phyloP scores from a whole-genome alignment of 2,888 invertebrate genomes.

The Mythimna impura region DNA sequence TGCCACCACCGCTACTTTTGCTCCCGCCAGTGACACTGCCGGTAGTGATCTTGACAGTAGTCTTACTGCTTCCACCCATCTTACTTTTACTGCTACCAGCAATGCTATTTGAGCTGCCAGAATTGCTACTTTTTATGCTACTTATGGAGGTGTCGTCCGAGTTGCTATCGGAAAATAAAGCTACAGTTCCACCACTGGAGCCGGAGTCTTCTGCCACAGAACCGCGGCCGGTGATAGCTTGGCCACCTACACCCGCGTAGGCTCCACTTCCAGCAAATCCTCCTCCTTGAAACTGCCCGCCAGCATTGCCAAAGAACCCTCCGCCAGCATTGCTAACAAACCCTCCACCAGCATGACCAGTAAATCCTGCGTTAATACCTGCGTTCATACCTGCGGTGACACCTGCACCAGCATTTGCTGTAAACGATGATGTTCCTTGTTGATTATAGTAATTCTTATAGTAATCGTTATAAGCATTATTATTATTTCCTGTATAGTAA shows the following conservation, averaged over 20 bases:
- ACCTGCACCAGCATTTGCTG: background rate
- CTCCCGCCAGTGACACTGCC: background rate
- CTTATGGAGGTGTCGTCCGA: background rate
- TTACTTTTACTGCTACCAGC: background rate
- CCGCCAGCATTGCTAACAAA: background rate
- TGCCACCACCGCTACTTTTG: background rate
- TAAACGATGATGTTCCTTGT: background rate
- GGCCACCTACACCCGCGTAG: background rate
- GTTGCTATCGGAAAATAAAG: slow-evolving; percentile 5
- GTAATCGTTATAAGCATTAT: slow-evolving; percentile 20
- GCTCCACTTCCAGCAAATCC: background rate
- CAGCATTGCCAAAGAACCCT: background rate
- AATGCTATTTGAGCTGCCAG: background rate
- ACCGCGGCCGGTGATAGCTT: background rate
- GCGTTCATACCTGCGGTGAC: background rate
- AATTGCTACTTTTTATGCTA: background rate
- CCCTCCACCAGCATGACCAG: background rate
- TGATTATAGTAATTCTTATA: slow-evolving; percentile 24
- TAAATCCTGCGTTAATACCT: background rate
- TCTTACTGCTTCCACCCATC: background rate
- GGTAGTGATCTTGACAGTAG: background rate
- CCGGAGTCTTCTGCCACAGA: background rate
- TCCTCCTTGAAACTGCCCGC: too few species aligned
- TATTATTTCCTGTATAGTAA: background rate
- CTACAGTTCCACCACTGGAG: background rate